Base-by-base conservation (phyloP, 2,113 vertebrate genomes). In the Lycocorax pyrrhopterus region DNA sequence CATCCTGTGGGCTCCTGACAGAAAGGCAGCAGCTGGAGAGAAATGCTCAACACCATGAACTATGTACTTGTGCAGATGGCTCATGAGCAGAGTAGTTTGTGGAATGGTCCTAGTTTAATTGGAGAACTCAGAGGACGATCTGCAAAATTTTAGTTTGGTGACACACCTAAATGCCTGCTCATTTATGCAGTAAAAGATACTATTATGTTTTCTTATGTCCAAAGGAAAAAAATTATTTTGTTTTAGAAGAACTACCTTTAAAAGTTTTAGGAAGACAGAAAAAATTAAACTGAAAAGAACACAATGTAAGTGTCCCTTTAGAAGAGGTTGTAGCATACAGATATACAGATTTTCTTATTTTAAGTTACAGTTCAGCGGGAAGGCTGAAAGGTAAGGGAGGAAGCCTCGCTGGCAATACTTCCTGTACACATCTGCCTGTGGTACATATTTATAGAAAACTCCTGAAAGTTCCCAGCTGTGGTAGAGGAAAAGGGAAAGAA, bases 41-140 rank as follows among this genome's bases (percentile, higher is more conserved):
- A 83, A 52, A 55, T 2, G 4, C 58, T 56, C 15, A 59, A 6
- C 37, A 29, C 25, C 33, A 23, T 1, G 5, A 59, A 32, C 0
- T 0, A 27, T 59, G 35, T 26, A 21, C 33, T 71, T 51, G n/a
- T 55, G 75, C 85, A 92, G 74, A 46, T 90, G 71, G 71, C 53
- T 90, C 6, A 4, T 56, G n/a, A 93, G 27, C 58, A 79, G n/a
- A 66, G 21, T 47, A 23, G 20, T 63, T 92, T 81, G 35, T 88
- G 35, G 53, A 63, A 25, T 1, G 10, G 64, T 85, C 52, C 14
- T 27, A 23, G 25, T 76, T 82, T 90, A 63, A 51, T 3, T 64
- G 58, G 39, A 76, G 58, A 87, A 67, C 47, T 81, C 0, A 0
- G 66, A 66, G n/a, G 60, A n/a, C 19, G 26, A 49, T 25, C 47